These are phyloP conservation scores for Elymnias hypermnestra DNA, from an alignment of 1,140 invertebrate species.

Conservation along the genomic window DNA sequence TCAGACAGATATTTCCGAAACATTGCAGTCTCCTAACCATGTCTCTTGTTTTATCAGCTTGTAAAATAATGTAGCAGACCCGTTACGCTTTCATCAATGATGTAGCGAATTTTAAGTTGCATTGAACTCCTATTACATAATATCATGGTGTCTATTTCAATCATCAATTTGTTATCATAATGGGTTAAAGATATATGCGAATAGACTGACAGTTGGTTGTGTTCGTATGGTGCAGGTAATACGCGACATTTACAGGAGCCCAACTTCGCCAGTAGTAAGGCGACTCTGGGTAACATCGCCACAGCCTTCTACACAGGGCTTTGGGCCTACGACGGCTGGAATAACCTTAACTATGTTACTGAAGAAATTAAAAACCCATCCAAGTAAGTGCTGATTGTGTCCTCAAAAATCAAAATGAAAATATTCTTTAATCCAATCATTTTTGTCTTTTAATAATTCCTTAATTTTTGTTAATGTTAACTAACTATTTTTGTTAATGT, in stretches of 20 bases:
- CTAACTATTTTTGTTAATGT: too few species aligned
- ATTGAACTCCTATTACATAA: too few species aligned
- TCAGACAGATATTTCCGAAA: too few species aligned
- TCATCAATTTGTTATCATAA: conserved; percentile 32
- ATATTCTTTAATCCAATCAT: too few species aligned
- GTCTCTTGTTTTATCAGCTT: too few species aligned
- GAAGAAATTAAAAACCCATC: conserved; percentile 99
- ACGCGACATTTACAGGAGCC: conserved; percentile 91
- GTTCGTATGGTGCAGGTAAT: conserved; percentile 82
- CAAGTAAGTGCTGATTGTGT: conserved; percentile 88
- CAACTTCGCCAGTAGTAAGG: conserved; percentile 85
- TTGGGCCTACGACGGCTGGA: conserved; percentile 99
- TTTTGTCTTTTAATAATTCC: too few species aligned
- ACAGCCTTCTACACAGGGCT: conserved; percentile 98
- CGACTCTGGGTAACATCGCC: conserved; percentile 91
- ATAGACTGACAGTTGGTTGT: conserved; percentile 67
- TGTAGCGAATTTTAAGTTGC: too few species aligned
- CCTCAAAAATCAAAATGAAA: too few species aligned
- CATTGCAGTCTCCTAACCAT: too few species aligned
- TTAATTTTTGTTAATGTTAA: too few species aligned
- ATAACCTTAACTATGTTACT: conserved; percentile 99
- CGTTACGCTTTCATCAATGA: not conserved
- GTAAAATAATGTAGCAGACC: not conserved
- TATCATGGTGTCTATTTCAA: conserved; percentile 9
- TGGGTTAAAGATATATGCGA: conserved; percentile 46